Evolutionary conservation across 2,797 vertebrate genomes (phyloP), one percentile per base, ranked within the genome.

Genomic region (Sebastes kiyomatsui): DNA sequence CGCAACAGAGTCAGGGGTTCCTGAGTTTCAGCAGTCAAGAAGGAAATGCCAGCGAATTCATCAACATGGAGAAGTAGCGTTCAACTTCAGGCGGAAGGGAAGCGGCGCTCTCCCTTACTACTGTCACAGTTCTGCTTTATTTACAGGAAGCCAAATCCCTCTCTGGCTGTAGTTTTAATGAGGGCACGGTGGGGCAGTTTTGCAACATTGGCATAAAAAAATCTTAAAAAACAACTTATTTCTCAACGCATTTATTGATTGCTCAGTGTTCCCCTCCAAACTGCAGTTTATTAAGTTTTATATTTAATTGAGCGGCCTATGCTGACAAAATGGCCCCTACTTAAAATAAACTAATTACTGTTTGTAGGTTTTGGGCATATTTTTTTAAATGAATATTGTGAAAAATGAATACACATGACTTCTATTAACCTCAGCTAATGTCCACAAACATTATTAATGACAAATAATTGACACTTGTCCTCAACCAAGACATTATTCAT

Each of bases 1-100:
- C 52, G 54, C 78, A 46, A 81, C 54, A 1, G 64, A 83, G 86
- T 84, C 77, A 72, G 71, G 73, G 69, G 65, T 66, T 77, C 49
- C 56, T 73, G 55, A 61, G 74, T 86, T 86, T 38, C 28, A 70
- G 67, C 83, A 84, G 87, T 76, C 79, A 69, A 52, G 73, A 66
- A 67, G 73, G 52, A 93, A 91, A 92, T 81, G 82, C 80, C 85
- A 86, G 70, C 68, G 67, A 77, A 87, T 91, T 87, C 70, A 89
- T 93, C 85, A 91, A 28, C 80, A 77, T 84, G 83, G 49, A 79
- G 58, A 54, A 62, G 54, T 5, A 42, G 66, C 7, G 27, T 70
- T 82, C 54, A 35, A 25, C 49, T 82, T 78, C 61, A 76, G 66
- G 55, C 35, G 5, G 22, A 76, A 76, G 70, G 30, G 38, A 76